These are phyloP conservation scores for Pseudococcus jackbeardsleyi DNA, from an alignment of 2,888 invertebrate genomes.

Conservation along the genomic window DNA sequence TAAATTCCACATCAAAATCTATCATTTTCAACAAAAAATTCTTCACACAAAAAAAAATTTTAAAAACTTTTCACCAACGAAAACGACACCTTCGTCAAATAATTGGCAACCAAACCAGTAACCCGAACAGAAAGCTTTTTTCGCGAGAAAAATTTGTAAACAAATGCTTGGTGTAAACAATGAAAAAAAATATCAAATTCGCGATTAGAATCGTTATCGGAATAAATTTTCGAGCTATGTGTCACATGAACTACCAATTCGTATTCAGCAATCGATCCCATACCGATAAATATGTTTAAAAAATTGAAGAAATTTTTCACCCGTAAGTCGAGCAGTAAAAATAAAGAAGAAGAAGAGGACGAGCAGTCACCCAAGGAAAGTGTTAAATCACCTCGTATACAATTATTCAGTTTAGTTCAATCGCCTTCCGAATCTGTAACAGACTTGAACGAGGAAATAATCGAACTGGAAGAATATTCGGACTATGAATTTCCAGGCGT, in stretches of 20 bases:
- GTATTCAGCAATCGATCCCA: not conserved
- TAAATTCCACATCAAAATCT: not conserved
- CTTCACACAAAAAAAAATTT: not conserved
- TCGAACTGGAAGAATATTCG: not conserved
- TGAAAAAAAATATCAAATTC: not conserved
- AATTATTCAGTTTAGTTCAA: not conserved
- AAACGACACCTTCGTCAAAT: not conserved
- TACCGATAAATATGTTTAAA: conserved; percentile 7
- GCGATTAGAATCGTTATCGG: not conserved
- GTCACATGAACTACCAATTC: not conserved
- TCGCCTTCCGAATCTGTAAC: not conserved
- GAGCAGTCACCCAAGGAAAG: not conserved
- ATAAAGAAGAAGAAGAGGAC: not conserved
- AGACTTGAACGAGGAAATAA: not conserved
- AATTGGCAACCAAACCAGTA: not conserved
- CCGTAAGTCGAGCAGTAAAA: not conserved
- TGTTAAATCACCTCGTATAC: not conserved
- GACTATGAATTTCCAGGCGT: not conserved
- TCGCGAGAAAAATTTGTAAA: not conserved
- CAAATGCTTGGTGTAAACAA: not conserved
- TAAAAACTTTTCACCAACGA: not conserved
- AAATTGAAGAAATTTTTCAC: conserved; percentile 8
- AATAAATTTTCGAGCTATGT: conserved; percentile 19
- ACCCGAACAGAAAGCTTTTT: not conserved
- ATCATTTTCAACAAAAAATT: not conserved